phyloP scores from a whole-genome alignment of 2,113 vertebrate genomes.

The Dissostichus mawsoni region DNA sequence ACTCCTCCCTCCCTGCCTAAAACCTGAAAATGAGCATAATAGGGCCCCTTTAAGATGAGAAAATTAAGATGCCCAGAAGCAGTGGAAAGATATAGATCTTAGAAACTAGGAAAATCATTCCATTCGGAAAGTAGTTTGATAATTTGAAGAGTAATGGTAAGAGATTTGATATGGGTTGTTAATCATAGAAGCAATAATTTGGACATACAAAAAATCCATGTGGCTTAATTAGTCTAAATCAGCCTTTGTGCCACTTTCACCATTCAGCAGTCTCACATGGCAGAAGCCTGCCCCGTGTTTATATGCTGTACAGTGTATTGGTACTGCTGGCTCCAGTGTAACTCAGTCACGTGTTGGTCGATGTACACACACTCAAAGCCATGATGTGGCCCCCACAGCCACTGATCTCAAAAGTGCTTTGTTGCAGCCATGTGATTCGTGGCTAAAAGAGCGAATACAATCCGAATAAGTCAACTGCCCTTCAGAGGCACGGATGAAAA shows the following conservation, averaged over 20 bases:
- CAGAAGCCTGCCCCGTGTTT: conserved; percentile 19
- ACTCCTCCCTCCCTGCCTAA: no score
- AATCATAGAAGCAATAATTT: neutral
- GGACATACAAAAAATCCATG: conserved; percentile 4
- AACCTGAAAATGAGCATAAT: no score
- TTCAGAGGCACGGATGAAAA: conserved; percentile 39
- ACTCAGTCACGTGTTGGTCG: conserved; percentile 42
- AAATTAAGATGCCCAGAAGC: no score
- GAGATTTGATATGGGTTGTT: neutral
- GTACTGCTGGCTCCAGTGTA: conserved; percentile 31
- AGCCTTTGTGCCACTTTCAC: conserved; percentile 37
- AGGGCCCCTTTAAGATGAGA: no score
- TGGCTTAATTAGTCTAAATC: conserved; percentile 28
- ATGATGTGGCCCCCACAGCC: conserved; percentile 29
- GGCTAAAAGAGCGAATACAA: conserved; percentile 57
- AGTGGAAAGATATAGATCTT: no score
- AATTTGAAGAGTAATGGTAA: no score
- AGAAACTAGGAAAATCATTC: no score
- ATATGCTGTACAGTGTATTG: conserved; percentile 10
- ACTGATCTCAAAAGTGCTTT: conserved; percentile 50
- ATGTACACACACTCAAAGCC: conserved; percentile 30
- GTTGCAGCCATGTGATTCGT: conserved; percentile 46
- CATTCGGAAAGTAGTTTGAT: no score
- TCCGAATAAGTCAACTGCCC: conserved; percentile 26
- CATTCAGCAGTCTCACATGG: conserved; percentile 40